Evolutionary conservation across 2,797 vertebrate species (phyloP).

Genomic region (Phoeniculus purpureus): DNA sequence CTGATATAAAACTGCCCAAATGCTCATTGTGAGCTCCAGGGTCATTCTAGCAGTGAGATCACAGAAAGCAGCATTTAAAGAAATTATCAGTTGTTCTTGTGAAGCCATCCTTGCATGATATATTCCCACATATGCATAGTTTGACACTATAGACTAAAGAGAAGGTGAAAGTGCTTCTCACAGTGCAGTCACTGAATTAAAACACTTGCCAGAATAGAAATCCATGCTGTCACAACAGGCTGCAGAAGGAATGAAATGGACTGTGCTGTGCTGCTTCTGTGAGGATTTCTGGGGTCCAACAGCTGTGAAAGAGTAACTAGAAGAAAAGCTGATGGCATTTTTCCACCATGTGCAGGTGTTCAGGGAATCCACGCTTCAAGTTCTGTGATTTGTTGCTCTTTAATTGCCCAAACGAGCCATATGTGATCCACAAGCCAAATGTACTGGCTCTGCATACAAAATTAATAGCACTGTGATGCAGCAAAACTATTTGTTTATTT

Average conservation of each 20-base stretch:
- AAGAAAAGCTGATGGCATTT: background rate
- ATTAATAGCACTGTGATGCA: background rate
- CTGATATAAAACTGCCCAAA: background rate
- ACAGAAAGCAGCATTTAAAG: background rate
- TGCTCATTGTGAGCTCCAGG: background rate
- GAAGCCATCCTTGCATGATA: background rate
- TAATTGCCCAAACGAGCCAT: background rate
- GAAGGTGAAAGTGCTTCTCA: slow-evolving; percentile 12
- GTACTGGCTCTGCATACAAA: background rate
- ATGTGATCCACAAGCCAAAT: background rate
- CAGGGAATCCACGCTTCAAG: background rate
- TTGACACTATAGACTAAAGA: background rate
- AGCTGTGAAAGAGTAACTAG: background rate
- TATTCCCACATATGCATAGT: background rate
- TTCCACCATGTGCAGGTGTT: background rate
- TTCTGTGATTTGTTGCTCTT: background rate
- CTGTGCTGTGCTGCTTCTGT: background rate
- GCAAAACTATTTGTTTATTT: background rate
- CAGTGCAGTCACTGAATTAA: slow-evolving; percentile 11
- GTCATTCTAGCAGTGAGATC: background rate
- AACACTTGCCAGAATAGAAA: background rate
- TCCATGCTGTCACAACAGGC: background rate
- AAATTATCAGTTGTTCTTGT: background rate
- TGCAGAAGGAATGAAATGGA: background rate
- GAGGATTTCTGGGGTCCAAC: background rate